Percentiles rank a stretch among this genome's conserved stretches.
Evolutionary conservation across 2,888 invertebrate genomes (phyloP).

Genomic region (Pseudococcus jackbeardsleyi): DNA sequence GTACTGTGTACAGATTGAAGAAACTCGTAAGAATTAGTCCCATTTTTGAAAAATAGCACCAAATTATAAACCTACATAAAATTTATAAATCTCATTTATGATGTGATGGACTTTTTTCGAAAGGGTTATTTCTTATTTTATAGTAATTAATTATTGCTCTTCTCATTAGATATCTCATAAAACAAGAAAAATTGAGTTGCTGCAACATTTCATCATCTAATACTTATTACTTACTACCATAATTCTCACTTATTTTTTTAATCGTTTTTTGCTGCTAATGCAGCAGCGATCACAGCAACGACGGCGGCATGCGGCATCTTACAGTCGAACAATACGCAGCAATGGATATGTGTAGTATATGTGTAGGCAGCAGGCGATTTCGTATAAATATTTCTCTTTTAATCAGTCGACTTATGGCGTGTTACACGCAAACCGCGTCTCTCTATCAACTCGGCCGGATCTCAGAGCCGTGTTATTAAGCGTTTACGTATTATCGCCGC

Average conservation of each 20-base stretch:
- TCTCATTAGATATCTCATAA: too few species aligned
- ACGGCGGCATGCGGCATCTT: not conserved
- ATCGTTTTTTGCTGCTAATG: not conserved
- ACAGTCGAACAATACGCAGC: not conserved
- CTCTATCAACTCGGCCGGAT: slow-evolving; percentile 38
- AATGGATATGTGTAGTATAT: not conserved
- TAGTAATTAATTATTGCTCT: too few species aligned
- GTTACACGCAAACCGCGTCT: slow-evolving; percentile 39
- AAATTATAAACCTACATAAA: too few species aligned
- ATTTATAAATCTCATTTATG: too few species aligned
- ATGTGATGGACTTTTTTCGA: too few species aligned
- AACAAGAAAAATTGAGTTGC: not conserved
- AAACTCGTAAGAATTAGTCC: too few species aligned
- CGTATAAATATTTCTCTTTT: slow-evolving; percentile 49
- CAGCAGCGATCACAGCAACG: not conserved
- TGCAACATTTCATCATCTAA: too few species aligned
- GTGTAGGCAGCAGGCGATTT: slow-evolving; percentile 22
- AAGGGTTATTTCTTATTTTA: too few species aligned
- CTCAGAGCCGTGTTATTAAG: slow-evolving; percentile 35
- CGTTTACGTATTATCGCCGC: slow-evolving; percentile 33
- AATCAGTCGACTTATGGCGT: slow-evolving; percentile 45
- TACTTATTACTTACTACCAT: too few species aligned
- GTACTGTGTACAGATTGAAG: too few species aligned
- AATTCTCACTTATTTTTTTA: not conserved
- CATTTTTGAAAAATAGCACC: too few species aligned